These are phyloP conservation scores for Caenorhabditis zanzibari DNA, from an alignment of 2,888 invertebrate genomes.

Conservation along the genomic window DNA sequence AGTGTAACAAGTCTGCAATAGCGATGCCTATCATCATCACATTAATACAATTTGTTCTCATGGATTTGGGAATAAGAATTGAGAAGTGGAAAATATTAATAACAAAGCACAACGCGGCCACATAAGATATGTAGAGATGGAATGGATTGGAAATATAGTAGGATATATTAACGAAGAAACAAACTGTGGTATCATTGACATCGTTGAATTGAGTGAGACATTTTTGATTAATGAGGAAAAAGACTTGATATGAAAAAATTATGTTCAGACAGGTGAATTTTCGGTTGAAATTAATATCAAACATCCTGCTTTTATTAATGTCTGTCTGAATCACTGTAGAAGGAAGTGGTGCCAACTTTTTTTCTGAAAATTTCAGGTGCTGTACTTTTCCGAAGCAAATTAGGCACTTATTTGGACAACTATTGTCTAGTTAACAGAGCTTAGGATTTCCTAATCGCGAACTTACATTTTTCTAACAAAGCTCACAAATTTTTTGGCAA, in stretches of 20 bases:
- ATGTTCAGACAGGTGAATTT: neutral
- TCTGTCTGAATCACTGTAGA: too few relatives aligned
- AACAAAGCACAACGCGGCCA: neutral
- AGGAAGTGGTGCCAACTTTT: too few relatives aligned
- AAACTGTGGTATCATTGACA: neutral
- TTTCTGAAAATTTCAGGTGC: too few relatives aligned
- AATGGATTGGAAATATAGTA: neutral
- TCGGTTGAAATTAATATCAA: too few relatives aligned
- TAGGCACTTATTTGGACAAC: too few relatives aligned
- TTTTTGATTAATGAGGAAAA: too few relatives aligned
- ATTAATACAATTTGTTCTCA: constrained; percentile 14
- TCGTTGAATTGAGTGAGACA: neutral
- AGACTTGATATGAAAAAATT: neutral
- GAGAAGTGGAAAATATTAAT: constrained; percentile 18
- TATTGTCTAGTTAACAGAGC: too few relatives aligned
- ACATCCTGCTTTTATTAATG: too few relatives aligned
- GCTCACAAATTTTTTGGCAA: too few relatives aligned
- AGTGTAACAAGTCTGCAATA: neutral
- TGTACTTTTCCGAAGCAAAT: too few relatives aligned
- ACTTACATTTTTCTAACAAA: too few relatives aligned
- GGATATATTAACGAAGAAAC: neutral
- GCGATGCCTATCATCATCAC: neutral
- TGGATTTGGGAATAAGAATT: constrained; percentile 1
- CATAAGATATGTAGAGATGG: neutral
- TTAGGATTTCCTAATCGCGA: too few relatives aligned